Base-by-base conservation (phyloP, 1,140 invertebrate genomes). In the Meloidogyne hapla region DNA sequence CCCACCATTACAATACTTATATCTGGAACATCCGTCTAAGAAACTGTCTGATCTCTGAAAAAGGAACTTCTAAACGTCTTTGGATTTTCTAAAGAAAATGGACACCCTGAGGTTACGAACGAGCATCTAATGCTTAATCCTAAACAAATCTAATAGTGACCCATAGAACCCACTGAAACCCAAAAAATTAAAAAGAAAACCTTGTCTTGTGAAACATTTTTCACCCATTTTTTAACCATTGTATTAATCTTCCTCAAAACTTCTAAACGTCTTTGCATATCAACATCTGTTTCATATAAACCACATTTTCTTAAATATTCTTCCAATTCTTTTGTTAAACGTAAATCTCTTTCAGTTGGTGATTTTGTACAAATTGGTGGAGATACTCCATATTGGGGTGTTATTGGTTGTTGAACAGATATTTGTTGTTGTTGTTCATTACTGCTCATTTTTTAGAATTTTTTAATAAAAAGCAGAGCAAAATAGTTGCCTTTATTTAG, bases 151-250 rank as follows among this genome's bases (percentile, higher is more conserved):
- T 9, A 61, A 28, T 26, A 75, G 76, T 12, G 15, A 26, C 25
- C n/a, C 4, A 38, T 42, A 21, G 6, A 18, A 21, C 2, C 18
- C 23, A 13, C 21, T 38, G 75, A 23, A 0, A 2, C 28, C 12
- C 21, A n/a, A 26, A 28, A 25, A 62, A 21, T 38, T 21, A n/a
- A 64, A 80, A 82, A 76, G 38, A 10, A 6, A 18, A 84, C 76
- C 64, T 85, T 81, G 28, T 66, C 77, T 25, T 77, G 75, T 4
- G 85, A 86, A 12, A 80, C 81, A n/a, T 56, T 69, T 28, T 66
- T 38, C n/a, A 86, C 81, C 85, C 85, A 86, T 48, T 26, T 48
- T 38, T 81, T 84, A 48, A 87, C 84, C 26, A 83, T n/a, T 18
- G 75, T 33, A 75, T 87, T 87, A n/a, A 86, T 83, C 18, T 69